Percentiles rank a stretch among this genome's conserved stretches.
phyloP scores from a whole-genome alignment of 2,113 vertebrate species.

The Festucalex cinctus region DNA sequence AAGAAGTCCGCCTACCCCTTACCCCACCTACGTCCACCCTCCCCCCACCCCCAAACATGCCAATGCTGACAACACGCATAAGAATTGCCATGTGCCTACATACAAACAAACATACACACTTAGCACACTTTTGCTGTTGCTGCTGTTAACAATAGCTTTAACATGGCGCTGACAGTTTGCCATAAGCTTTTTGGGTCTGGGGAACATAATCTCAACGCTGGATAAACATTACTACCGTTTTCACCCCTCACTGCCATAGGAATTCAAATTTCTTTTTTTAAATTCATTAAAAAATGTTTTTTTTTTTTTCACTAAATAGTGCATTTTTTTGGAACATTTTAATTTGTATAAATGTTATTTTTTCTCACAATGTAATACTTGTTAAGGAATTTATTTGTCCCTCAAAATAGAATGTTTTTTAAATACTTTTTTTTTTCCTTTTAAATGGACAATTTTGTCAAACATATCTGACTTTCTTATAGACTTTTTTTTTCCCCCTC shows the following conservation, averaged over 20 bases:
- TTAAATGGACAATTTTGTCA: no score
- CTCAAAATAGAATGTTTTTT: no score
- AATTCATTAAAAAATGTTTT: no score
- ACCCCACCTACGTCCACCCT: not conserved
- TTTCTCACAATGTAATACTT: no score
- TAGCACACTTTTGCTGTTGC: not conserved
- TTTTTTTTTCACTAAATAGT: no score
- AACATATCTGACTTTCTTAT: no score
- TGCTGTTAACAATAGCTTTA: not conserved
- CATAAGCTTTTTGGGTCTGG: not conserved
- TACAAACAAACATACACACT: not conserved
- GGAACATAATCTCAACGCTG: not conserved
- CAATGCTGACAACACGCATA: not conserved
- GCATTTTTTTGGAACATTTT: no score
- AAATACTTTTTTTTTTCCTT: no score
- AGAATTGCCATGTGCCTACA: not conserved
- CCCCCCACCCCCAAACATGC: slow-evolving; percentile 16
- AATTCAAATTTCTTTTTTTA: not conserved
- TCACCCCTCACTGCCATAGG: not conserved
- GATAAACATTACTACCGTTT: not conserved
- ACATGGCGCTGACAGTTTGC: not conserved
- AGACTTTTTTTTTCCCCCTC: no score
- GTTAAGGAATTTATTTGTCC: no score
- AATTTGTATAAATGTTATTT: no score
- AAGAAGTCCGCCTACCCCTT: slow-evolving; percentile 53